Base-by-base conservation (phyloP, 2,888 invertebrate species). In the Pterostichus niger region DNA sequence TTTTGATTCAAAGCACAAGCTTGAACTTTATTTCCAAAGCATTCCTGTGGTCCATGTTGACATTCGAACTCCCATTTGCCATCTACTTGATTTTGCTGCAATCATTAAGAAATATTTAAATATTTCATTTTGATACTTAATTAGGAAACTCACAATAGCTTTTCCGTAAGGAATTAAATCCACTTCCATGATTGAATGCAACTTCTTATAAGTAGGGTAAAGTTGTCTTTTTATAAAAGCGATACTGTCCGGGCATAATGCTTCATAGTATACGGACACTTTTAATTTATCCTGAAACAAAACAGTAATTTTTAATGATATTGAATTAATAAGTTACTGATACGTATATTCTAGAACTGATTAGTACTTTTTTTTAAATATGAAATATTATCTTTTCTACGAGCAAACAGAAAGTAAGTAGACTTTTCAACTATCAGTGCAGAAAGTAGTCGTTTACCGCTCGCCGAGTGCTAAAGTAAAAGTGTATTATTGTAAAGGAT, bases 251-350 rank as follows among this genome's bases (percentile, higher is more conserved):
- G 91, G 90, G 86, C 93, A 93, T 13, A 92, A 87, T 0, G 91
- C 88, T 87, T 93, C 93, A 86, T 93, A 93, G 86, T 91, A 92
- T 10, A 93, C 88, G 0, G 89, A 89, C 0, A 92, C 90, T 2
- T 88, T 87, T 10, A 90, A 46, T n/a, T 84, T 15, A 52, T 76
- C 84, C 85, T 83, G 54, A 44, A 83, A 83, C 10, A 77, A 82
- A 79, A 61, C 10, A 44, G 44, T 82, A 82, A 9, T 9, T 40
- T 40, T 40, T 6, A 40, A 40, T 40, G 9, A 7, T 24, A 24
- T 40, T 40, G 40, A 5, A 40, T 1, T 40, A 6, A 2, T 24
- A 24, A 24, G 2, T 24, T 2, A 24, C 24, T 24, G 24, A 24
- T 24, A 24, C 2, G 24, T 2, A 2, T 24, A 24, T 24, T 24